Percentiles rank a stretch among this genome's conserved stretches.
Conservation (phyloP, 2,888 invertebrate species). For the Neoascia interrupta region DNA sequence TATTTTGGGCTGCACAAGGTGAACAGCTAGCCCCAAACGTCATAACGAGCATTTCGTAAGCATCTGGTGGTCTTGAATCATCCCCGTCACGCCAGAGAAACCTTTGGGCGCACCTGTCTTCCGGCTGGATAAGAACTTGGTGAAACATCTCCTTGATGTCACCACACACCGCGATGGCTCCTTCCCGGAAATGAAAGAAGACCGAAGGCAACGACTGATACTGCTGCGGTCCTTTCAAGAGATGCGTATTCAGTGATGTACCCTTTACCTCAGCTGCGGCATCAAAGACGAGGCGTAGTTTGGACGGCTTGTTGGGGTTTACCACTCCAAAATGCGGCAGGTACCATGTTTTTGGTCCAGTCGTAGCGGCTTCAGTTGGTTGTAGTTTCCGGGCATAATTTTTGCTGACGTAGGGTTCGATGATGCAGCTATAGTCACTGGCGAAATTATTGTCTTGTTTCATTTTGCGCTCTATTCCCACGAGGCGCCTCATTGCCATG, state of each 20-base stretch:
- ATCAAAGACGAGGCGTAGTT: slow-evolving; percentile 72
- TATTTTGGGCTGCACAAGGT: too few relatives aligned
- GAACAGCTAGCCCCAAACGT: slow-evolving; percentile 35
- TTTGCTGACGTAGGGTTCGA: slow-evolving; percentile 4
- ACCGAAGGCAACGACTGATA: slow-evolving; percentile 73
- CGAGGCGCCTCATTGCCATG: slow-evolving; percentile 63
- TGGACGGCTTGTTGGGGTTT: slow-evolving; percentile 70
- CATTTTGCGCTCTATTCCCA: slow-evolving; percentile 61
- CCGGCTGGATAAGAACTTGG: slow-evolving; percentile 4
- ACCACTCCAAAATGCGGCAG: slow-evolving; percentile 71
- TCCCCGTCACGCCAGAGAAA: slow-evolving; percentile 19
- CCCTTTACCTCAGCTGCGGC: slow-evolving; percentile 72
- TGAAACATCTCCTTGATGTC: slow-evolving; percentile 72
- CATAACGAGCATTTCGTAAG: slow-evolving; percentile 20
- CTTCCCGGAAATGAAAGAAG: slow-evolving; percentile 72
- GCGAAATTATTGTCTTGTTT: slow-evolving; percentile 39
- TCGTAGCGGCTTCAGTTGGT: slow-evolving; percentile 7
- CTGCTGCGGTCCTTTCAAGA: slow-evolving; percentile 74
- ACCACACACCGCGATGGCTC: slow-evolving; percentile 72
- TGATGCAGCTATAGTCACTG: slow-evolving; percentile 25
- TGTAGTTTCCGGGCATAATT: slow-evolving; percentile 15
- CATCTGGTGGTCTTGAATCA: background rate
- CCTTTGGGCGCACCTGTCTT: slow-evolving; percentile 6
- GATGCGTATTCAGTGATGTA: slow-evolving; percentile 70
- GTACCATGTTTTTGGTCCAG: slow-evolving; percentile 64